Evolutionary conservation across 2,113 vertebrate genomes (phyloP).

Genomic region (Clupea harengus): DNA sequence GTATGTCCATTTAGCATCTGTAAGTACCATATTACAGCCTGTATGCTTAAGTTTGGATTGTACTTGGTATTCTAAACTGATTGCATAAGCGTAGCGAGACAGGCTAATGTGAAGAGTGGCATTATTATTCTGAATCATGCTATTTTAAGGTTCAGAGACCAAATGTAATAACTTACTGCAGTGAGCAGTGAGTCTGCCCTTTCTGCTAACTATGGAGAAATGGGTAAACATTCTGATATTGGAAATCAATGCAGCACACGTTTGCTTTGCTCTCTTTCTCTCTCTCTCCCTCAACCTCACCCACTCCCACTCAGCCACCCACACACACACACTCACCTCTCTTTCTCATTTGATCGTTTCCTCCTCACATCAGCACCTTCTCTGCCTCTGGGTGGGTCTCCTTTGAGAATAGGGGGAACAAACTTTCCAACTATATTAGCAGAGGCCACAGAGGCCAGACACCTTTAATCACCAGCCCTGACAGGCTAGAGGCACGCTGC

Average conservation of each 20-base stretch:
- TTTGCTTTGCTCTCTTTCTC: background rate
- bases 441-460: background rate
- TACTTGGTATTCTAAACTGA: background rate
- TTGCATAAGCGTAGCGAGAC: background rate
- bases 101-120: background rate
- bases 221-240: background rate
- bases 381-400: background rate
- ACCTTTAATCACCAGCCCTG: constrained; percentile 17
- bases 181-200: background rate
- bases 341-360: background rate
- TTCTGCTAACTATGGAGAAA: background rate
- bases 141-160: background rate
- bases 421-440: constrained; percentile 12
- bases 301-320: background rate
- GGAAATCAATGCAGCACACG: constrained; percentile 10
- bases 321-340: background rate
- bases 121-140: background rate
- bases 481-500: constrained; percentile 10
- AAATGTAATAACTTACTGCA: background rate
- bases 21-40: background rate
- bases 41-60: background rate
- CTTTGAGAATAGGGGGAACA: constrained; percentile 16
- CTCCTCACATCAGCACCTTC: background rate
- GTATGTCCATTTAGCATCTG: background rate
- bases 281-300: background rate